Evolutionary conservation across 2,888 invertebrate species (phyloP), one percentile per base, ranked within the genome.

Genomic region (Spisula subtruncata): DNA sequence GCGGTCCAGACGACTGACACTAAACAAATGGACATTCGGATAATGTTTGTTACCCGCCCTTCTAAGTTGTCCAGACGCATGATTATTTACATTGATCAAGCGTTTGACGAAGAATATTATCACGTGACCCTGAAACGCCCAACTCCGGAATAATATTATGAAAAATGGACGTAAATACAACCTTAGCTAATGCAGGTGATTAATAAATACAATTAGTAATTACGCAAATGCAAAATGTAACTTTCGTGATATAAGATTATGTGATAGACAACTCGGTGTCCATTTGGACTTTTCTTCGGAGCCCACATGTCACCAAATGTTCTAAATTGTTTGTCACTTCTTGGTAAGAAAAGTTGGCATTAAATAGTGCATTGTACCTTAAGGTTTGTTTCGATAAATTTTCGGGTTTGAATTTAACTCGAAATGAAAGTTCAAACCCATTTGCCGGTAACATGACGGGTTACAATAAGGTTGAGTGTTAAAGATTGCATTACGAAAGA

Each of bases 21-120:
- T 35, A 85, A 85, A 85, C 85, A 85, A 85, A 85, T 85, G 83
- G 80, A 83, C 71, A 56, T n/a, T 66, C 35, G 84, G 54, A 60
- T 18, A 35, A 83, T 85, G 87, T 91, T 81, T 89, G 81, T 91
- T 88, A 89, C 86, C 89, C 60, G 86, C 89, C 89, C 87, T 66
- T 79, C 60, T 48, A 51, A 71, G 75, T 25, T 90, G 92, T 92
- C 92, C 86, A 89, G 84, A 89, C 90, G 90, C 90, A 83, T 92
- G 90, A 90, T 90, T 92, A 87, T 92, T 92, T 92, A 90, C 92
- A 92, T 92, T 92, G 92, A 90, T 92, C 92, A 92, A 90, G 89
- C 92, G 89, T 84, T 86, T 90, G 89, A 83, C 87, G 89, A 83
- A 84, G 85, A 71, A 81, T 46, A n/a, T 60, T 60, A 71, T 18